Conservation (phyloP, 64 coral and sea anemone genomes). For the Montipora foliosa region DNA sequence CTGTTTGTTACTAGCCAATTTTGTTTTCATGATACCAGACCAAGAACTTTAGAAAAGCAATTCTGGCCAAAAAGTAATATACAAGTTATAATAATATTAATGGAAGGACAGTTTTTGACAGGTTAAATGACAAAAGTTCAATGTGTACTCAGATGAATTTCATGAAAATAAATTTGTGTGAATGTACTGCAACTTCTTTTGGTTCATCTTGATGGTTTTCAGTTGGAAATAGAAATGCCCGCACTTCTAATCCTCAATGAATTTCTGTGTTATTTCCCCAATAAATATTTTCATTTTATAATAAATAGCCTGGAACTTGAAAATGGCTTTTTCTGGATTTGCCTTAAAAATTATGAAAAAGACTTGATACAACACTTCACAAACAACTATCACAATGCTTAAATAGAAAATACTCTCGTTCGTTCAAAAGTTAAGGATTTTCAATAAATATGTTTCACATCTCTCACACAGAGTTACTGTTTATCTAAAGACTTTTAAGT, state of each 20-base stretch:
- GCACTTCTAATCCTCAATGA: slow-evolving; percentile 30
- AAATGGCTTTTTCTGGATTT: not conserved
- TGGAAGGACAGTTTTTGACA: too few relatives aligned
- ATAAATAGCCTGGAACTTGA: not conserved
- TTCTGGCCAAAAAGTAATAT: too few relatives aligned
- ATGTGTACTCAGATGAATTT: too few relatives aligned
- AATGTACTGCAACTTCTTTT: too few relatives aligned
- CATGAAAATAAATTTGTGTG: too few relatives aligned
- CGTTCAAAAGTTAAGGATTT: not conserved
- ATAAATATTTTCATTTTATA: not conserved
- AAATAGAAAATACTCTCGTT: not conserved
- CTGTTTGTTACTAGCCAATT: too few relatives aligned
- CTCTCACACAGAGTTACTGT: not conserved
- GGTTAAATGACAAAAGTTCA: too few relatives aligned
- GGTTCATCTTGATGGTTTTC: not conserved
- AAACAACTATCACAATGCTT: not conserved
- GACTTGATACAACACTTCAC: not conserved
- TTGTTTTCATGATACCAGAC: too few relatives aligned
- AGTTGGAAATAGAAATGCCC: slow-evolving; percentile 5
- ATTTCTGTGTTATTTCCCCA: not conserved
- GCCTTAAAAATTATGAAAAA: not conserved
- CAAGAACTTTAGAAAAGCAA: too few relatives aligned
- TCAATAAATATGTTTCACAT: not conserved
- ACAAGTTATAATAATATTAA: too few relatives aligned
- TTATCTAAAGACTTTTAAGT: not conserved